A percentile compares a stretch with the other conserved stretches of the same genome.
phyloP scores from a whole-genome alignment of 2,888 invertebrate genomes.

The Xestobium rufovillosum region DNA sequence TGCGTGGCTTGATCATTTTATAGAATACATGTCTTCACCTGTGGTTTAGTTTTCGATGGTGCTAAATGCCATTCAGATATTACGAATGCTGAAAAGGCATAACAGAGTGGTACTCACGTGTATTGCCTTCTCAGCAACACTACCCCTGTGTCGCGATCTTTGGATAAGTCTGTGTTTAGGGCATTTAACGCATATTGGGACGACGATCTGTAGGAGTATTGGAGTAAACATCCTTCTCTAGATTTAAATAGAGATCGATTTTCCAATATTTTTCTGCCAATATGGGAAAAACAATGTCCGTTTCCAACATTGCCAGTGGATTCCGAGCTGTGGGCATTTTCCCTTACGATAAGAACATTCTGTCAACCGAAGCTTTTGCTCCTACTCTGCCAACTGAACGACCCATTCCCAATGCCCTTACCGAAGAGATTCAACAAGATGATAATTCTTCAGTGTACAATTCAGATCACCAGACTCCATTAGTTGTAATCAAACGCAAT shows the following conservation, averaged over 20 bases:
- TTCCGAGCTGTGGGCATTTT: constrained; percentile 1
- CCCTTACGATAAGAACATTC: constrained; percentile 3
- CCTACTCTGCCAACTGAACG: not conserved
- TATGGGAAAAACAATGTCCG: not conserved
- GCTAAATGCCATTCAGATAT: constrained; percentile 2
- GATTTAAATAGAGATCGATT: not conserved
- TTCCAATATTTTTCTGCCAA: not conserved
- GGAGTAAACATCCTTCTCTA: constrained; percentile 1
- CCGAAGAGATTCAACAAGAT: not conserved
- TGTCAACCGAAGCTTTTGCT: not conserved
- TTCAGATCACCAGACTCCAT: not conserved
- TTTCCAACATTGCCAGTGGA: constrained; percentile 1
- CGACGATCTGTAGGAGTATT: not conserved
- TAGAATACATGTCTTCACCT: constrained; percentile 24
- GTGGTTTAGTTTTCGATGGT: constrained; percentile 1
- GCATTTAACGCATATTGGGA: not conserved
- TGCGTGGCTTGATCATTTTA: constrained; percentile 25
- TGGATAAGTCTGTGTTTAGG: not conserved
- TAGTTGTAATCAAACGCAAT: not conserved
- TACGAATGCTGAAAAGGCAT: not conserved
- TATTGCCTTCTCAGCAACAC: constrained; percentile 1
- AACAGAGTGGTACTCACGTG: not conserved
- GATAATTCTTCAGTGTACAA: not conserved
- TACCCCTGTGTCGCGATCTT: not conserved
- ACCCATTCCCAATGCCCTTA: not conserved